Evolutionary conservation across 2,113 vertebrate genomes (phyloP).

Genomic region (Cercocebus atys): DNA sequence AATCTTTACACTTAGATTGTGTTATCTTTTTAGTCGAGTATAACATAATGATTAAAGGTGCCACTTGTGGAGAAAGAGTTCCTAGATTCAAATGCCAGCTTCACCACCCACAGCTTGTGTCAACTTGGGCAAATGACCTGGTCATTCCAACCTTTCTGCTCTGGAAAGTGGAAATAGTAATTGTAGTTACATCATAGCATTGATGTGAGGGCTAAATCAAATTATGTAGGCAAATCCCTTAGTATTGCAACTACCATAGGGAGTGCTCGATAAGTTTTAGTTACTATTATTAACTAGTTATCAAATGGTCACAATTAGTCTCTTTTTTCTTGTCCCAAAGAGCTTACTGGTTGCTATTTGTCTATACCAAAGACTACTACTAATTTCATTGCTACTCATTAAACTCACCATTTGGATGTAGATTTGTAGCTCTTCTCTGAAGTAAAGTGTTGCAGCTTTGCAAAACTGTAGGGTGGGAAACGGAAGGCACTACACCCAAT

Average conservation of each 20-base stretch:
- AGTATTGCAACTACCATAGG: not conserved
- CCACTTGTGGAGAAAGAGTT: not conserved
- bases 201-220: not conserved
- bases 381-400: not conserved
- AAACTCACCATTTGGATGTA: not conserved
- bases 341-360: not conserved
- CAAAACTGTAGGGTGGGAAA: not conserved
- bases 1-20: not conserved
- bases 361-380: not conserved
- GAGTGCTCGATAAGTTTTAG: not conserved
- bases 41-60: not conserved
- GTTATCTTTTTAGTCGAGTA: not conserved
- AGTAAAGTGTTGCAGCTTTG: not conserved
- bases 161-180: not conserved
- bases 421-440: not conserved
- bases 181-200: not conserved
- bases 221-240: not conserved
- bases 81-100: not conserved
- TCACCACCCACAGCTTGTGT: not conserved
- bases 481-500: not conserved
- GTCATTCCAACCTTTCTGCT: not conserved
- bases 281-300: constrained; percentile 16
- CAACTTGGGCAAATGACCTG: not conserved
- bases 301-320: not conserved
- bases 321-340: not conserved